Base-by-base conservation (phyloP, 2,113 vertebrate species). In the Cyanoramphus novaezelandiae region DNA sequence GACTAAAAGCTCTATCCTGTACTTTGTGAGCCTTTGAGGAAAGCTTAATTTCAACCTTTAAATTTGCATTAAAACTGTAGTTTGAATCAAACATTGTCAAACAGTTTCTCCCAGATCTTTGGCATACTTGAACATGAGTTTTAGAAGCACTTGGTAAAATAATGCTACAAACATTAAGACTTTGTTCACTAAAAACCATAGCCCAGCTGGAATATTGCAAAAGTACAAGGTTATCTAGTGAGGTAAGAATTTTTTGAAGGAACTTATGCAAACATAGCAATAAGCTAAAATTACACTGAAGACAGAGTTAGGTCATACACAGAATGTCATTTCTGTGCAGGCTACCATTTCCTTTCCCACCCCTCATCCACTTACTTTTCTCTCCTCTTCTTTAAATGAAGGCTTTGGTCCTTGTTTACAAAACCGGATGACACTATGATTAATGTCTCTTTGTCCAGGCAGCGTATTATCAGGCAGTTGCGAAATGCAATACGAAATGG, bases 321-420 rank as follows among this genome's bases (percentile, higher is more conserved):
- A 86, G 43, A 92, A 31, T 47, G 55, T n/a, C 46, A 74, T 74
- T 53, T 39, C 64, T 39, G 27, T 64, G n/a, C 60, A 64, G 68
- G 43, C 68, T 86, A 55, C 50, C 21, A 37, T 83, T 86, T 95
- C 64, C 69, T 75, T 88, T 92, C 60, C 27, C 65, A 76, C 64
- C 17, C 76, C 18, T 84, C 65, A 88, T 63, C 35, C 76, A 90
- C 29, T 71, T 64, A 71, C 27, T 94, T 92, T 88, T 72, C 71
- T 85, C 62, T 93, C 64, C 65, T 86, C 43, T 77, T 47, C 50
- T 93, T 90, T 81, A 83, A 88, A 53, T 83, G n/a, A 88, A 86
- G 86, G 86, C 72, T 95, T 88, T 64, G 27, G 72, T 68, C 64
- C 88, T 95, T 93, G 85, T 97, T 96, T 96, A 78, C 92, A 92